A percentile compares a stretch with the other conserved stretches of the same genome.
These are phyloP conservation scores for Chironomus riparius DNA, from an alignment of 2,888 invertebrate genomes.

Conservation along the genomic window DNA sequence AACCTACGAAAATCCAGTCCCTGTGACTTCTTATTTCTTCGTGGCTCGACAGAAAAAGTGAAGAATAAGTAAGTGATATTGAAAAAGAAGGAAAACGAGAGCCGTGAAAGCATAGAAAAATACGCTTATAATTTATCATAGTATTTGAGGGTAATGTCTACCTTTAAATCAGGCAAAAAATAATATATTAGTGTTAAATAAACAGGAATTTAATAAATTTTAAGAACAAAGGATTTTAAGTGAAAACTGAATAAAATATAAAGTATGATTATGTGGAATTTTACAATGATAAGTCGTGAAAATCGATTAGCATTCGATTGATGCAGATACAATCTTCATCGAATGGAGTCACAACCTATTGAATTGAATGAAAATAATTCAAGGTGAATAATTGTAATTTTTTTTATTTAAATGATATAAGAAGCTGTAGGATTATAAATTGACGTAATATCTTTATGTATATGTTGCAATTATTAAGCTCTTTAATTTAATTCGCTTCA, in stretches of 20 bases:
- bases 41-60: too few species aligned
- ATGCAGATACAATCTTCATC: conserved; percentile 14
- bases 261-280: conserved; percentile 22
- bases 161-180: not conserved
- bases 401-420: not conserved
- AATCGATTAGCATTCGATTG: conserved; percentile 26
- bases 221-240: not conserved
- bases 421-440: too few species aligned
- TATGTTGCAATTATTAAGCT: too few species aligned
- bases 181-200: not conserved
- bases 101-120: not conserved
- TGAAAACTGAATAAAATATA: not conserved
- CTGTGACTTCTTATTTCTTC: too few species aligned
- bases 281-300: conserved; percentile 3
- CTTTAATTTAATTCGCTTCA: not conserved
- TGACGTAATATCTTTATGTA: too few species aligned
- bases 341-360: conserved; percentile 16
- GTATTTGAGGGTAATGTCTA: not conserved
- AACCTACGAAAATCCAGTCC: too few species aligned
- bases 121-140: not conserved
- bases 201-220: not conserved
- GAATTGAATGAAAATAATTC: conserved; percentile 18
- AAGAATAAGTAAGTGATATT: too few species aligned
- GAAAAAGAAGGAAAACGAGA: too few species aligned
- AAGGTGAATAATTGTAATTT: not conserved